Conservation (phyloP, 2,797 vertebrate genomes). For the Mionectes olivaceus region DNA sequence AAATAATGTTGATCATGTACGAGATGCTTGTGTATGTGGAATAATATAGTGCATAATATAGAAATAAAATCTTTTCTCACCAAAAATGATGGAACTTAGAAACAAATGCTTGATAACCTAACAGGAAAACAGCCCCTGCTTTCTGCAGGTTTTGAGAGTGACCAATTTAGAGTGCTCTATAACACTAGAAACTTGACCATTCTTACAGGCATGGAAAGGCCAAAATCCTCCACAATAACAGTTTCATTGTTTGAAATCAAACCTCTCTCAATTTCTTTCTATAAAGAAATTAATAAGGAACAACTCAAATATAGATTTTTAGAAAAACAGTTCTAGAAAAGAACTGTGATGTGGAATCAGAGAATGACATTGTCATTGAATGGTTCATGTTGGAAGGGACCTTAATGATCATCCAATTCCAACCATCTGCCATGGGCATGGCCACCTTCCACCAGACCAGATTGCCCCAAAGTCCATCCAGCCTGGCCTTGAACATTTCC, state of each 20-base stretch:
- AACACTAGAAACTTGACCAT: not conserved
- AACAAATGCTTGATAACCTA: not conserved
- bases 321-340: not conserved
- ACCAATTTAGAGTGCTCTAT: not conserved
- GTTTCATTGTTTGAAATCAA: not conserved
- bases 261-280: not conserved
- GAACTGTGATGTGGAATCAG: not conserved
- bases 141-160: not conserved
- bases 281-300: not conserved
- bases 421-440: not conserved
- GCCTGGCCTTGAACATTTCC: accelerated
- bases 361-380: not conserved
- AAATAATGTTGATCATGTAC: too few relatives aligned
- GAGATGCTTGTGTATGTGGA: not conserved
- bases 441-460: not conserved
- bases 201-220: not conserved
- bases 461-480: accelerated
- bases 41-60: not conserved
- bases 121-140: not conserved
- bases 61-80: not conserved
- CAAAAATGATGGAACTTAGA: not conserved
- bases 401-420: not conserved
- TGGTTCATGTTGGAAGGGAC: not conserved
- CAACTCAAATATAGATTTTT: not conserved
- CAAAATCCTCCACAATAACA: not conserved